phyloP scores from a whole-genome alignment of 1,140 invertebrate genomes.

The Drosophila prosaltans region DNA sequence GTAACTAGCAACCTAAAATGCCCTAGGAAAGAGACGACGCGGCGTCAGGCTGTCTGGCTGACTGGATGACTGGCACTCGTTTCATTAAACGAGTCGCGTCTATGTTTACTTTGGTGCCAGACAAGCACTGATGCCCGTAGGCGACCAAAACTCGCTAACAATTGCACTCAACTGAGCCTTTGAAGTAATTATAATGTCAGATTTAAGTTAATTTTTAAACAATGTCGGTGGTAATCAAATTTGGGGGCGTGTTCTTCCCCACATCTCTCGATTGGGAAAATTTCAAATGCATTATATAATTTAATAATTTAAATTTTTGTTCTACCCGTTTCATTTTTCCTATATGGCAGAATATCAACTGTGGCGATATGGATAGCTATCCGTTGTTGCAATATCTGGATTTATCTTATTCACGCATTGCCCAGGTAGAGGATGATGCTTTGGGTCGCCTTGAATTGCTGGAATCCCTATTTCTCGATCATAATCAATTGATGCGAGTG shows the following conservation, averaged over 20 bases:
- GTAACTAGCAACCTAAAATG: conserved; percentile 22
- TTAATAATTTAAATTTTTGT: neutral
- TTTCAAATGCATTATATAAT: conserved; percentile 1
- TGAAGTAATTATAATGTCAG: conserved; percentile 79
- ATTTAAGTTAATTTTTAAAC: conserved; percentile 81
- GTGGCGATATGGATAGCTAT: conserved; percentile 95
- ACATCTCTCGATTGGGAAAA: too few species aligned
- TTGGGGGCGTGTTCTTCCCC: neutral
- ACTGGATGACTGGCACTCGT: conserved; percentile 36
- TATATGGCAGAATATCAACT: conserved; percentile 85
- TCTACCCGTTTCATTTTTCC: neutral
- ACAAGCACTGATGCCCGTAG: conserved; percentile 44
- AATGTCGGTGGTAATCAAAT: conserved; percentile 74
- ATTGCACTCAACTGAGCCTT: conserved; percentile 44
- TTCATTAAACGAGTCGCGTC: conserved; percentile 78
- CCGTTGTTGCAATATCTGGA: conserved; percentile 92
- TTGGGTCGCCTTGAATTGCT: conserved; percentile 92
- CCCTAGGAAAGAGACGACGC: conserved; percentile 54
- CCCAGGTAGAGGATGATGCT: conserved; percentile 92
- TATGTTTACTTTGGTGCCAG: conserved; percentile 74
- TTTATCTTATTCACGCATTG: conserved; percentile 91
- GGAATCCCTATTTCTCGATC: conserved; percentile 90
- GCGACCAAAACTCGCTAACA: conserved; percentile 26
- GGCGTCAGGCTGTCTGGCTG: conserved; percentile 53
- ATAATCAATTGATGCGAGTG: conserved; percentile 88